A percentile compares a stretch with the other conserved stretches of the same genome.
Conservation (phyloP, 2,113 vertebrate species). For the Monopterus albus region DNA sequence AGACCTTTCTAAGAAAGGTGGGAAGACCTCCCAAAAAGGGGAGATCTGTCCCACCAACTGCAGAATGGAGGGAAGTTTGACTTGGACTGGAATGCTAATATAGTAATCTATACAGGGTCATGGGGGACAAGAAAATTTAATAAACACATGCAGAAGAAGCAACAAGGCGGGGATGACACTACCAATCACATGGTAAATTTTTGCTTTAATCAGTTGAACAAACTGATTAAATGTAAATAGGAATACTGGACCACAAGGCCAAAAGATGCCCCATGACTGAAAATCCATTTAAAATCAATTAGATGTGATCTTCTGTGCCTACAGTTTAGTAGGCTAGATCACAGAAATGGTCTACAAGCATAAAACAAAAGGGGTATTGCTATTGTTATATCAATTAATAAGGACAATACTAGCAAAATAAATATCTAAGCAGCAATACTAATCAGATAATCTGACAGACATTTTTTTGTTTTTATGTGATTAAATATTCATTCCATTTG, state of each 20-base stretch:
- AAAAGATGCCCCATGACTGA: constrained; percentile 46
- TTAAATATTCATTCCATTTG: not conserved
- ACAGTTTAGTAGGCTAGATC: constrained; percentile 18
- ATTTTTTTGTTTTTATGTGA: constrained; percentile 24
- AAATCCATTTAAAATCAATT: not conserved
- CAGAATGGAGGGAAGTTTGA: constrained; percentile 4
- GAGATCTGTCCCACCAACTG: constrained; percentile 34
- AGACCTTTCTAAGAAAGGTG: constrained; percentile 32
- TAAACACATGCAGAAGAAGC: constrained; percentile 58
- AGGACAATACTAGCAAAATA: constrained; percentile 16
- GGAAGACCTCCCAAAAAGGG: constrained; percentile 24
- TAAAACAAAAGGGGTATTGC: constrained; percentile 24
- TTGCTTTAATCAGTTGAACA: constrained; percentile 12
- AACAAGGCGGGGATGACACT: constrained; percentile 35
- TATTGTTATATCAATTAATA: constrained; percentile 55
- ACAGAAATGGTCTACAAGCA: constrained; percentile 30
- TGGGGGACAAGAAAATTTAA: constrained; percentile 17
- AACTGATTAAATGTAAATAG: constrained; percentile 14
- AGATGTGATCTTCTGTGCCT: constrained; percentile 54
- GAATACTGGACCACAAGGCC: constrained; percentile 62
- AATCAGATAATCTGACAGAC: constrained; percentile 51
- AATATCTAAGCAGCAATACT: constrained; percentile 24
- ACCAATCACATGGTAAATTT: constrained; percentile 19
- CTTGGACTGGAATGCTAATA: constrained; percentile 37
- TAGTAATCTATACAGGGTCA: constrained; percentile 38